Conservation (phyloP, 2,888 invertebrate species). For the Erebia ligea region DNA sequence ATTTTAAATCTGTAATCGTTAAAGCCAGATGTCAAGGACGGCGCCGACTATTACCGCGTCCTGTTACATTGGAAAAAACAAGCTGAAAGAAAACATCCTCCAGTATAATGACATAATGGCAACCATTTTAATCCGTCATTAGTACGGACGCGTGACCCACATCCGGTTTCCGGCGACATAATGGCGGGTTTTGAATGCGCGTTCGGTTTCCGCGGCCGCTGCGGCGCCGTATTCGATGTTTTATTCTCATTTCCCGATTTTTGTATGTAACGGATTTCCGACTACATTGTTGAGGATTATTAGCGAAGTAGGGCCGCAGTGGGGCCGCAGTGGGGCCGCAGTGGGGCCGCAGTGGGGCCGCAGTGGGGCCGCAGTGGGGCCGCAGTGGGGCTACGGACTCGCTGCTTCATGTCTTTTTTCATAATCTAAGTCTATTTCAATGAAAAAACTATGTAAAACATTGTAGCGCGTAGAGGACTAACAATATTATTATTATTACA, state of each 20-base stretch:
- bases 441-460: too few relatives aligned
- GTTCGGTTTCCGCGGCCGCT: conserved; percentile 52
- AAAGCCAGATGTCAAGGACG: conserved; percentile 6
- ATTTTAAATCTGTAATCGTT: not conserved
- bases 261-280: conserved; percentile 49
- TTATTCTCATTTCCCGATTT: conserved; percentile 49
- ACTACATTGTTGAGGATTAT: conserved; percentile 33
- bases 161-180: conserved; percentile 65
- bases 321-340: too few relatives aligned
- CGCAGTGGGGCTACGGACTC: too few relatives aligned
- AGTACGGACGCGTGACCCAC: conserved; percentile 61
- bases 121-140: conserved; percentile 55
- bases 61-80: conserved; percentile 22
- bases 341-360: too few relatives aligned
- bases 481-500: too few relatives aligned
- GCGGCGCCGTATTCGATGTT: conserved; percentile 44
- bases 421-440: too few relatives aligned
- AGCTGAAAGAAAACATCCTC: conserved; percentile 44
- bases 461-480: too few relatives aligned
- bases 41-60: conserved; percentile 55
- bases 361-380: too few relatives aligned
- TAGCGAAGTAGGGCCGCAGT: not conserved
- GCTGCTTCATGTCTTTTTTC: too few relatives aligned
- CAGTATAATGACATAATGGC: conserved; percentile 48
- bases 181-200: conserved; percentile 58